These are phyloP conservation scores for Coilia nasus DNA, from an alignment of 2,797 vertebrate species.

Conservation along the genomic window DNA sequence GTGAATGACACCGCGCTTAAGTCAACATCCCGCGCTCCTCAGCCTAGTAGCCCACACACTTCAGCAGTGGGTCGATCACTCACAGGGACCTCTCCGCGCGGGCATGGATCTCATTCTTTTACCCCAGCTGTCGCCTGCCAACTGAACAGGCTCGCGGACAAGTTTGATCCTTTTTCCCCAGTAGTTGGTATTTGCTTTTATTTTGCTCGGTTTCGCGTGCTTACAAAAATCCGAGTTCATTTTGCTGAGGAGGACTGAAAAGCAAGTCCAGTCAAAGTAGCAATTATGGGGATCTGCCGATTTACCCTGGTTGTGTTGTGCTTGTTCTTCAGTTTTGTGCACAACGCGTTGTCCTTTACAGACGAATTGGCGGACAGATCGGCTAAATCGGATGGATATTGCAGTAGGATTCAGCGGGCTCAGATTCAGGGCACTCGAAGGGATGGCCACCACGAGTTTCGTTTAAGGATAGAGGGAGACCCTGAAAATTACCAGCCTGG, in stretches of 20 bases:
- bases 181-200: constrained; percentile 13
- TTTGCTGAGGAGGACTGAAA: background rate
- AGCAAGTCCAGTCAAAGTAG: constrained; percentile 22
- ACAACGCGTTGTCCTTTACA: constrained; percentile 78
- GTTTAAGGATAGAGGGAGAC: constrained; percentile 91
- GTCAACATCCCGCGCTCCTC: constrained; percentile 15
- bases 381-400: constrained; percentile 86
- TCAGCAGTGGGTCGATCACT: constrained; percentile 2
- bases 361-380: constrained; percentile 85
- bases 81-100: constrained; percentile 3
- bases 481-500: constrained; percentile 90
- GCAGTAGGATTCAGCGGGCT: constrained; percentile 88
- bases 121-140: constrained; percentile 28
- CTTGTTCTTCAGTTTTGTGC: constrained; percentile 73
- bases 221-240: background rate
- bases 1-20: constrained; percentile 54
- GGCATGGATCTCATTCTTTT: constrained; percentile 40
- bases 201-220: background rate
- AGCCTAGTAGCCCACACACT: constrained; percentile 15
- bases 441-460: constrained; percentile 93
- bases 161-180: constrained; percentile 40
- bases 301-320: constrained; percentile 75
- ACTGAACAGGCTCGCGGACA: constrained; percentile 42
- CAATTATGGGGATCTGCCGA: constrained; percentile 74
- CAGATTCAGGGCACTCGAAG: constrained; percentile 86